These are phyloP conservation scores for Andrena trimmerana DNA, from an alignment of 2,888 invertebrate genomes.

Conservation along the genomic window DNA sequence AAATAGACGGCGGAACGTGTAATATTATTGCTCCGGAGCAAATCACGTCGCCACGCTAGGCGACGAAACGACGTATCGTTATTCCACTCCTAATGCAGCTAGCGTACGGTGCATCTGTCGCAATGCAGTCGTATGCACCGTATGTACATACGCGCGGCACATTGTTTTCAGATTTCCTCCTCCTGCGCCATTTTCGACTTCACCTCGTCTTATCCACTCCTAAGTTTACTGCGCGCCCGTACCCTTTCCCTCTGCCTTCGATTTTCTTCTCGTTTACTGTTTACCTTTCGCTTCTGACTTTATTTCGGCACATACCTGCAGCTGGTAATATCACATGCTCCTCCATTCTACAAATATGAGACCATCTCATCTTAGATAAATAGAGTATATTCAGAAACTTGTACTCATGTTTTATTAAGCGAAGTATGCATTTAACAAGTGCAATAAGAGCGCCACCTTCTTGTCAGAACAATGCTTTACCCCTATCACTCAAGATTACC, in stretches of 20 bases:
- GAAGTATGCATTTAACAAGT: too few relatives aligned
- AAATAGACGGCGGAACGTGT: slow-evolving; percentile 56
- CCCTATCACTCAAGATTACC: too few relatives aligned
- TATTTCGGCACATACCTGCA: background rate
- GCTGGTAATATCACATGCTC: background rate
- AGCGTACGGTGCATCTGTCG: slow-evolving; percentile 48
- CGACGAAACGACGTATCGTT: slow-evolving; percentile 65
- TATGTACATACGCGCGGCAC: slow-evolving; percentile 22
- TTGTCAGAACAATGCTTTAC: too few relatives aligned
- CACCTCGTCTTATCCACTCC: background rate
- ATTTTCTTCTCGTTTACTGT: slow-evolving; percentile 2
- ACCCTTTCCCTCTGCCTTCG: background rate
- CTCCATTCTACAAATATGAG: too few relatives aligned
- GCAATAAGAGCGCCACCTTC: too few relatives aligned
- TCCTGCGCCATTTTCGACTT: slow-evolving; percentile 10
- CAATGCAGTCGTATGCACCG: slow-evolving; percentile 57
- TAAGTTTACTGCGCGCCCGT: background rate
- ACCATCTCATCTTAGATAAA: too few relatives aligned
- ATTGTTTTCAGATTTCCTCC: slow-evolving; percentile 49
- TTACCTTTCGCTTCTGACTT: background rate
- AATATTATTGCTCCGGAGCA: slow-evolving; percentile 44
- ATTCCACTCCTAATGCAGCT: slow-evolving; percentile 51
- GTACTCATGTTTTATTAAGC: too few relatives aligned
- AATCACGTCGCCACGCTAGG: slow-evolving; percentile 42
- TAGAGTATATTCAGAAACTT: too few relatives aligned